Evolutionary conservation across 2,888 invertebrate species (phyloP).

Genomic region (Dugesia japonica): DNA sequence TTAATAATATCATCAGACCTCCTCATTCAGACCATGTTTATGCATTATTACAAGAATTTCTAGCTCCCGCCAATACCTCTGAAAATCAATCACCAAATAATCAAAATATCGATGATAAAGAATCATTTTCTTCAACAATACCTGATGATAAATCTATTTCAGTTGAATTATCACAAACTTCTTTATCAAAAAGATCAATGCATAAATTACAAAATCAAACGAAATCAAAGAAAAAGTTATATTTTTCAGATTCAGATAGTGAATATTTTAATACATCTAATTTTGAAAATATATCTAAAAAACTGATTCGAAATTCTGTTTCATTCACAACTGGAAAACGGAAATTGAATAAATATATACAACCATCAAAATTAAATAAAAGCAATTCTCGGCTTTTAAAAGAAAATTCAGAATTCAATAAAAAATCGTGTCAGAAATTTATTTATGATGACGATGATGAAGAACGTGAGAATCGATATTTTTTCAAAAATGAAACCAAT

Average conservation of each 20-base stretch:
- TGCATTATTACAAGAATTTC: background rate
- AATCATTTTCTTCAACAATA: background rate
- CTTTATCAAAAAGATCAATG: background rate
- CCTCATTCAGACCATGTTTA: conserved; percentile 15
- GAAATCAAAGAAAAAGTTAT: background rate
- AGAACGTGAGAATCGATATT: conserved; percentile 6
- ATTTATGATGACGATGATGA: background rate
- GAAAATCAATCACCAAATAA: background rate
- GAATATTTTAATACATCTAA: background rate
- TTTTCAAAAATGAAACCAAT: background rate
- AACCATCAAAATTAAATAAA: background rate
- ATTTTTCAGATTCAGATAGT: background rate
- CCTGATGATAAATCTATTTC: background rate
- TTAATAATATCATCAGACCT: background rate
- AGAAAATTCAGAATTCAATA: conserved; percentile 8
- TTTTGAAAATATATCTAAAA: background rate
- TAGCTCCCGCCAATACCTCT: background rate
- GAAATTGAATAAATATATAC: background rate
- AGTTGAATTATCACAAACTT: background rate
- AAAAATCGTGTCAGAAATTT: background rate
- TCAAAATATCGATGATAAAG: background rate
- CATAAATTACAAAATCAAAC: background rate
- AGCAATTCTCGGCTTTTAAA: background rate
- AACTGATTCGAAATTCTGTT: background rate
- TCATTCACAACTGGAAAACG: background rate